phyloP scores from a whole-genome alignment of 2,888 invertebrate species.

The Nomada ruficornis region DNA sequence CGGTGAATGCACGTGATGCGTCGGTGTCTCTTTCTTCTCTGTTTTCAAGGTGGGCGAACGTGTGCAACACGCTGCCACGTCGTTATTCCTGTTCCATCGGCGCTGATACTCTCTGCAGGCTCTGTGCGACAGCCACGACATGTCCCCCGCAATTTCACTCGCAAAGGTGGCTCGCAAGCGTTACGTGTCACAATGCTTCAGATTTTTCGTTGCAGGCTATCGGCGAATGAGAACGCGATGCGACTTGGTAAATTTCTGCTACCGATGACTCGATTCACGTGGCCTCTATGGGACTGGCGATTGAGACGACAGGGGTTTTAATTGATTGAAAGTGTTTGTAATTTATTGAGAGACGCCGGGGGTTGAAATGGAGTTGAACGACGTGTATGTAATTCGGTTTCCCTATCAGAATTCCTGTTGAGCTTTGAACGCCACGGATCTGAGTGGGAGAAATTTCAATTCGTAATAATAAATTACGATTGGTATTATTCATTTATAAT shows the following conservation, averaged over 20 bases:
- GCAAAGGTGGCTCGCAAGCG: slow-evolving; percentile 8
- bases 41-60: slow-evolving; percentile 59
- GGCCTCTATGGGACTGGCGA: not conserved
- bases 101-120: slow-evolving; percentile 11
- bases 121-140: not conserved
- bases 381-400: too few relatives aligned
- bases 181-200: not conserved
- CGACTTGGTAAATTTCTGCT: not conserved
- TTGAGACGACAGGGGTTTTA: not conserved
- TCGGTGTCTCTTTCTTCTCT: slow-evolving; percentile 48
- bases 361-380: too few relatives aligned
- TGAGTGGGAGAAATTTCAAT: too few relatives aligned
- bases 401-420: too few relatives aligned
- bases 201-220: slow-evolving; percentile 3
- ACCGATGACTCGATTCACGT: not conserved
- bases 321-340: not conserved
- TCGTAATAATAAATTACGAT: too few relatives aligned
- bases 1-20: slow-evolving; percentile 38
- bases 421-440: too few relatives aligned
- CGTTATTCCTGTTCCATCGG: slow-evolving; percentile 40
- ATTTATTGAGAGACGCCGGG: too few relatives aligned
- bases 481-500: too few relatives aligned
- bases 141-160: slow-evolving; percentile 39
- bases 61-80: slow-evolving; percentile 18
- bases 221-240: not conserved